phyloP scores from a whole-genome alignment of 2,888 invertebrate species.

The Andrena minutula region DNA sequence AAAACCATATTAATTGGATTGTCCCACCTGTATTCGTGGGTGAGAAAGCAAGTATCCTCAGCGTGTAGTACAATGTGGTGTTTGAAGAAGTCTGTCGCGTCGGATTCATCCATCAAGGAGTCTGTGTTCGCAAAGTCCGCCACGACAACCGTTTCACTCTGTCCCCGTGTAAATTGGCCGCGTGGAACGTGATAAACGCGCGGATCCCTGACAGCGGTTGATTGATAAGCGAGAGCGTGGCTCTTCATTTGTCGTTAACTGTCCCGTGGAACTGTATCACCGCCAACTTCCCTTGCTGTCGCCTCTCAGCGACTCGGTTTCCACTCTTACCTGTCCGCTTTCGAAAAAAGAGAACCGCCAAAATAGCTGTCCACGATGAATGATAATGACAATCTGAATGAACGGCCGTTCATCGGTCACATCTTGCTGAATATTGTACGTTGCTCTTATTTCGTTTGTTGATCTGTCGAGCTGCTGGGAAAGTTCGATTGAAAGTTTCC shows the following conservation, averaged over 20 bases:
- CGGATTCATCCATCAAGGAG: slow-evolving; percentile 4
- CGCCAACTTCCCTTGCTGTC: not conserved
- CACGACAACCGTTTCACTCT: slow-evolving; percentile 39
- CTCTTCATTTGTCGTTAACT: slow-evolving; percentile 33
- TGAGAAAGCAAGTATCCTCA: not conserved
- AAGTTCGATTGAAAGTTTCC: too few relatives aligned
- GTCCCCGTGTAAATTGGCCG: slow-evolving; percentile 46
- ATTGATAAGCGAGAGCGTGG: slow-evolving; percentile 58
- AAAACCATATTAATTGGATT: too few relatives aligned
- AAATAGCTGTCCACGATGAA: not conserved
- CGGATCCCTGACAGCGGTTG: slow-evolving; percentile 40
- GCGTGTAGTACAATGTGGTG: too few relatives aligned
- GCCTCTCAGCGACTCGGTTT: not conserved
- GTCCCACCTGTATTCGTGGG: too few relatives aligned
- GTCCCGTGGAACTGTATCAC: slow-evolving; percentile 23
- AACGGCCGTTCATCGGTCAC: not conserved
- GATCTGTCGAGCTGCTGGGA: not conserved
- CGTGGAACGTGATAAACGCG: slow-evolving; percentile 35
- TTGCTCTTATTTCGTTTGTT: not conserved
- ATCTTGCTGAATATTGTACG: not conserved
- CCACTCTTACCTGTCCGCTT: not conserved
- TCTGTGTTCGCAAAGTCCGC: not conserved
- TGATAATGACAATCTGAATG: not conserved
- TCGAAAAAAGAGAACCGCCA: slow-evolving; percentile 13
- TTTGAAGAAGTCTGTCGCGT: not conserved